phyloP scores from a whole-genome alignment of 1,140 invertebrate species.

The Meteorus sp. region DNA sequence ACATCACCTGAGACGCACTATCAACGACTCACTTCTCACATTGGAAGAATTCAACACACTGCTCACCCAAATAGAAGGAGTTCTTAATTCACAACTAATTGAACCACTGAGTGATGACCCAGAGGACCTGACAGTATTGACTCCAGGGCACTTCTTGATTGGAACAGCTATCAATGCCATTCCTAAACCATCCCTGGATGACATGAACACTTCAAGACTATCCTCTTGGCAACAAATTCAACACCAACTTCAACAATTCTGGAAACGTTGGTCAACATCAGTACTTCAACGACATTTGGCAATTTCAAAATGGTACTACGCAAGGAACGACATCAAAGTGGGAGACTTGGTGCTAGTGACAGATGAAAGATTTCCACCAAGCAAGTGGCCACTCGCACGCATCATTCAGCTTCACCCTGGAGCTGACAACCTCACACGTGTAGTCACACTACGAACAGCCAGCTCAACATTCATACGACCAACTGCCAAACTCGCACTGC shows the following conservation, averaged over 20 bases:
- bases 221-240: slow-evolving; percentile 22
- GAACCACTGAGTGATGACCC: too few relatives aligned
- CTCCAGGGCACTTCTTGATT: too few relatives aligned
- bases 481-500: slow-evolving; percentile 6
- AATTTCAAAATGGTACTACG: slow-evolving; percentile 35
- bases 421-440: slow-evolving; percentile 35
- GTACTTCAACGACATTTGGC: too few relatives aligned
- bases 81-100: too few relatives aligned
- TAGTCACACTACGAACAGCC: slow-evolving; percentile 20
- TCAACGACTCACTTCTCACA: slow-evolving; percentile 8
- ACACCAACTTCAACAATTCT: slow-evolving; percentile 30
- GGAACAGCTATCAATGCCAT: too few relatives aligned
- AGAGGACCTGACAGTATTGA: too few relatives aligned
- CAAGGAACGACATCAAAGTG: slow-evolving; percentile 23
- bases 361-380: slow-evolving; percentile 33
- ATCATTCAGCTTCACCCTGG: slow-evolving; percentile 36
- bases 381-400: slow-evolving; percentile 38
- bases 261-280: slow-evolving; percentile 35
- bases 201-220: slow-evolving; percentile 18
- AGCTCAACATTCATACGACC: neutral
- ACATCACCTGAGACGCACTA: slow-evolving; percentile 7
- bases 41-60: too few relatives aligned
- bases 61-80: too few relatives aligned
- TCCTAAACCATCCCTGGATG: too few relatives aligned
- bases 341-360: slow-evolving; percentile 37